Conservation (phyloP, 2,888 invertebrate genomes). For the Conomelus anceps region DNA sequence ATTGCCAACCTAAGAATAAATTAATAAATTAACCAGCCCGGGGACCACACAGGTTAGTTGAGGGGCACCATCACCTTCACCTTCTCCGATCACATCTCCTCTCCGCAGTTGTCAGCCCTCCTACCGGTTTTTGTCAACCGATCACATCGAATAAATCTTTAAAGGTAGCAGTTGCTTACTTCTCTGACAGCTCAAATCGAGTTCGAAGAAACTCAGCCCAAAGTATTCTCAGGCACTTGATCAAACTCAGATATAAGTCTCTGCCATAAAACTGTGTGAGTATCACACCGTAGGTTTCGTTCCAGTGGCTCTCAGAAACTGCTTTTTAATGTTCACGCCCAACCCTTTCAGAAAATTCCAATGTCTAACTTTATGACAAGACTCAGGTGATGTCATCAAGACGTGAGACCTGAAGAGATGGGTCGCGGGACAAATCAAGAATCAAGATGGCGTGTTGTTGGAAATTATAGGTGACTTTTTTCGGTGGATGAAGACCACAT, state of each 20-base stretch:
- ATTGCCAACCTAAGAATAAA: constrained; percentile 6
- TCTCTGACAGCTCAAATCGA: background rate
- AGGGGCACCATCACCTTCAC: background rate
- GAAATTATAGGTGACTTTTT: too few species aligned
- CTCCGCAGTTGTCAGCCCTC: constrained; percentile 15
- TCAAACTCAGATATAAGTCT: background rate
- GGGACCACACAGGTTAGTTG: constrained; percentile 4
- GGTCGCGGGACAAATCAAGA: too few species aligned
- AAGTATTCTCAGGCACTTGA: background rate
- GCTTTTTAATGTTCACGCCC: background rate
- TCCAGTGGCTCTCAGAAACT: background rate
- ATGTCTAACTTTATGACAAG: too few species aligned
- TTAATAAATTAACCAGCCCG: background rate
- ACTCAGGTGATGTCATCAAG: too few species aligned
- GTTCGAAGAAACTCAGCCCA: background rate
- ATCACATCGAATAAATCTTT: background rate
- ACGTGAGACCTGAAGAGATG: too few species aligned
- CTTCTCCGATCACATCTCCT: background rate
- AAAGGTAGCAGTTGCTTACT: background rate
- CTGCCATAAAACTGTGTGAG: background rate
- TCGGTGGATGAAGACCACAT: too few species aligned
- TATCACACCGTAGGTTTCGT: background rate
- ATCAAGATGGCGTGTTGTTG: too few species aligned
- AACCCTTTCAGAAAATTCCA: background rate
- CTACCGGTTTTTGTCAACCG: constrained; percentile 16